Base-by-base conservation (phyloP, 2,888 invertebrate genomes). In the Troilus luridus region DNA sequence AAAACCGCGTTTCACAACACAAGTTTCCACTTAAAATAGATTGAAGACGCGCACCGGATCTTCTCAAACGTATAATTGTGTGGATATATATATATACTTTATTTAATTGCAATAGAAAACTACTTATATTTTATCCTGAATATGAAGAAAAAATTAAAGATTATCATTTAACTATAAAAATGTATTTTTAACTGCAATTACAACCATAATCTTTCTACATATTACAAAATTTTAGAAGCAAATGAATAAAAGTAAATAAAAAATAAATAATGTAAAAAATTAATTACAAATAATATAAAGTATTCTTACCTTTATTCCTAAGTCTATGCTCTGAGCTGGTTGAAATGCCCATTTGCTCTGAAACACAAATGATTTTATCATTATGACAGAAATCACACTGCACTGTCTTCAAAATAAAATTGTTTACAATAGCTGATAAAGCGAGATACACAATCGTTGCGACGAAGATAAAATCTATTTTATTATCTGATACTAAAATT, bases 271-370 rank as follows among this genome's bases (percentile, higher is more conserved):
- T 41, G n/a, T 11, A 64, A 64, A 62, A 64, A 64, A 64, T 14
- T 60, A 60, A 60, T 60, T n/a, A n/a, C n/a, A n/a, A n/a, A n/a
- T n/a, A n/a, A n/a, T n/a, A n/a, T n/a, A n/a, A n/a, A 77, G 2
- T 62, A 8, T 60, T 60, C 72, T 77, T 90, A 90, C 90, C 90
- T 90, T 90, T 19, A 90, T 21, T 58, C 90, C 90, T 54, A 90
- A 58, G 59, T 90, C 90, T 24, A 90, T 59, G 54, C 90, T 90
- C n/a, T 90, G 90, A 17, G 90, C 90, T 19, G 90, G 90, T 58
- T 90, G 90, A 59, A 90, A 90, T 17, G 67, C 90, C 90, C 90
- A 90, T 77, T 90, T 90, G 12, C 72, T 72, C 90, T 90, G 90
- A 24, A 72, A 90, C 24, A 90, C 24, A 77, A 72, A 90, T 24